phyloP scores from a whole-genome alignment of 2,113 vertebrate species.

The Ammodytes dubius region DNA sequence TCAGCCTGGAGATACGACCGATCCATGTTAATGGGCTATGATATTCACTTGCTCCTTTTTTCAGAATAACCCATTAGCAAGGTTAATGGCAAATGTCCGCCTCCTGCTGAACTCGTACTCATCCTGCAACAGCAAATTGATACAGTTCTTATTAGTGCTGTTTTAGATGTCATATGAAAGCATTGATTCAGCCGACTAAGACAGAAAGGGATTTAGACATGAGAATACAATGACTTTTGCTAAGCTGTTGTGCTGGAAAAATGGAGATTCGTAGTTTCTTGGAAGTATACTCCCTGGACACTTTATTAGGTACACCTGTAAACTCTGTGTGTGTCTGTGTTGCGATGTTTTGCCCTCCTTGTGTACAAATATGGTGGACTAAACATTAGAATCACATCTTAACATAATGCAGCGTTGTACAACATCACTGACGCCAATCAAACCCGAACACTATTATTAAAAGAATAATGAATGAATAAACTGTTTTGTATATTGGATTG shows the following conservation, averaged over 20 bases:
- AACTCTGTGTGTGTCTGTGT: not conserved
- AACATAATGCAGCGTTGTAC: not conserved
- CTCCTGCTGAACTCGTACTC: slow-evolving; percentile 34
- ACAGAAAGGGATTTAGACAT: not conserved
- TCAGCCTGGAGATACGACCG: slow-evolving; percentile 40
- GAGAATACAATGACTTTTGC: not conserved
- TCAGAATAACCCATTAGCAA: slow-evolving; percentile 47
- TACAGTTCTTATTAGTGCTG: slow-evolving; percentile 23
- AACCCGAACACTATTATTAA: not conserved
- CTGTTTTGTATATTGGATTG: not conserved
- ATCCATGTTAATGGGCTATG: slow-evolving; percentile 62
- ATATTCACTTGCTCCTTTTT: slow-evolving; percentile 56
- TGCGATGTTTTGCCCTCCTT: not conserved
- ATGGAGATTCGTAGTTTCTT: not conserved
- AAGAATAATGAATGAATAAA: not conserved
- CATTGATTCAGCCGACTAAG: slow-evolving; percentile 3
- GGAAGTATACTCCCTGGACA: not conserved
- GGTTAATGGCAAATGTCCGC: slow-evolving; percentile 58
- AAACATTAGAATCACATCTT: not conserved
- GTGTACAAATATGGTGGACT: not conserved
- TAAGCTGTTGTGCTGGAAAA: not conserved
- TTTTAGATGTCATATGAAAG: slow-evolving; percentile 26
- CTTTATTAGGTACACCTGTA: not conserved
- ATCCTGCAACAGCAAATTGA: slow-evolving; percentile 43
- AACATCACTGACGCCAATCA: not conserved